phyloP scores from a whole-genome alignment of 2,113 vertebrate genomes.

The Abramis brama region DNA sequence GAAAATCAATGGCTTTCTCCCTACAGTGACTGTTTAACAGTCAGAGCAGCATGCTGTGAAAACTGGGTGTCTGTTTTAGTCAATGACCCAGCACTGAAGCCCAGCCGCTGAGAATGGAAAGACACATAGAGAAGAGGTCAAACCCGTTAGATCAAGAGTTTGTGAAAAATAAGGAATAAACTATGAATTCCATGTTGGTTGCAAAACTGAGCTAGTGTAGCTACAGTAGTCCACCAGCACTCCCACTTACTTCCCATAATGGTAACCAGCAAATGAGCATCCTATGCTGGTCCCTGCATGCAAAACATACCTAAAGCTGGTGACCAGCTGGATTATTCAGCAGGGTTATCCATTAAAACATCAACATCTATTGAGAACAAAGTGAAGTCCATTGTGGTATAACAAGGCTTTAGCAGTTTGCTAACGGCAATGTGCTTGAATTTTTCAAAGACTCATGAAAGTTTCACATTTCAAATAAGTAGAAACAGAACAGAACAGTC shows the following conservation, averaged over 20 bases:
- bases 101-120: conserved; percentile 54
- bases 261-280: too few species aligned
- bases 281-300: too few species aligned
- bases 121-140: conserved; percentile 69
- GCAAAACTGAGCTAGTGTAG: too few species aligned
- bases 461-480: background rate
- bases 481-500: background rate
- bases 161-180: background rate
- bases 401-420: background rate
- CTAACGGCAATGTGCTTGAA: background rate
- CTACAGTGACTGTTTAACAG: conserved; percentile 77
- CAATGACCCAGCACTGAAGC: conserved; percentile 75
- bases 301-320: too few species aligned
- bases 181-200: too few species aligned
- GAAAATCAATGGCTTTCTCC: conserved; percentile 75
- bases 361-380: background rate
- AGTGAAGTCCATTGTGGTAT: background rate
- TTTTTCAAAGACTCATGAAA: background rate
- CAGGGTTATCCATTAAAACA: background rate
- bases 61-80: conserved; percentile 80
- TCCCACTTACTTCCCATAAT: too few species aligned
- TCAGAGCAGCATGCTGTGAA: conserved; percentile 71
- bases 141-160: conserved; percentile 62
- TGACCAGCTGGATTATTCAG: too few species aligned
- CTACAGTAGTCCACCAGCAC: too few species aligned